Evolutionary conservation across 2,113 vertebrate species (phyloP), one percentile per base, ranked within the genome.

Genomic region (Andinoacara biseriatus): DNA sequence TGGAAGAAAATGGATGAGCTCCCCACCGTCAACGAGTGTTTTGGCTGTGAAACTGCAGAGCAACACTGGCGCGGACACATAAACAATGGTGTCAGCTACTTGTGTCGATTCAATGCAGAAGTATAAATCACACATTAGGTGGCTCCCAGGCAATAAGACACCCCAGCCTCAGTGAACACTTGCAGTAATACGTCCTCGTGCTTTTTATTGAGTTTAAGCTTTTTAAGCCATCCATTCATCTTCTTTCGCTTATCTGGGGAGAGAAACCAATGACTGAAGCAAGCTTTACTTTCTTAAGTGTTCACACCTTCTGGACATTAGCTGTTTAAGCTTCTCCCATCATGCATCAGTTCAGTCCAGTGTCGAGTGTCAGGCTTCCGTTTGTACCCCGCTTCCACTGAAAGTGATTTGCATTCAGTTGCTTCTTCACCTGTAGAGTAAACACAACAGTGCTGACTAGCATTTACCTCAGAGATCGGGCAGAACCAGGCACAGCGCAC

Each of bases 141-240:
- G 62, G 63, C 63, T 20, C 43, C 65, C 24, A 0, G 63, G 5
- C 63, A 52, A 9, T 18, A 6, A 29, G 17, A 69, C 43, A 29
- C 11, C 24, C 24, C 5, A 20, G 65, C 18, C 15, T 15, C 43
- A 52, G 65, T 29, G 52, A 26, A 49, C 5, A 49, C 11, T 49
- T 69, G 40, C 26, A 29, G 24, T 46, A 0, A 69, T 49, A 15
- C 63, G 49, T 67, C 22, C 38, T 2, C 1, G 2, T 0, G 63
- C 15, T 29, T 69, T n/a, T 15, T 46, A 5, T 15, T 46, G 5
- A 46, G 4, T 46, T 46, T 15, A 15, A 43, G 10, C 13, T 43
- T 46, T 46, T 46, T 46, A 40, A 35, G 35, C 35, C 35, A 35
- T 35, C 35, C 35, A 33, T 33, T 5, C 33, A 35, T 35, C 33